Evolutionary conservation across 2,888 invertebrate genomes (phyloP).

Genomic region (Trissolcus japonicus): DNA sequence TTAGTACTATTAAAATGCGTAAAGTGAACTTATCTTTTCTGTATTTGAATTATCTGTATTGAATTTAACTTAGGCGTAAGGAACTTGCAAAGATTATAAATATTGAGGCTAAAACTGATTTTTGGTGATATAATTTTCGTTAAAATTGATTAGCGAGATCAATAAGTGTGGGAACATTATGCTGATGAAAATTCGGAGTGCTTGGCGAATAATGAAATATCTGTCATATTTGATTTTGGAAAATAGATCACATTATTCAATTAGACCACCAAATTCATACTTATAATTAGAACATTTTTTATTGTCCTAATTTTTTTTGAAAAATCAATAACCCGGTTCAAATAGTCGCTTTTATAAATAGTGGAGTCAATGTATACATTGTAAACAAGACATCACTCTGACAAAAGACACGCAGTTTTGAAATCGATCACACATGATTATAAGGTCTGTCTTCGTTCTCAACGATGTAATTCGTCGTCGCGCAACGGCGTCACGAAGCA

Average conservation of each 20-base stretch:
- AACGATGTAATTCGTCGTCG: constrained; percentile 35
- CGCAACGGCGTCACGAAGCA: constrained; percentile 50
- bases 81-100: too few relatives aligned
- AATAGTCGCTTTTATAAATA: background rate
- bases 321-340: background rate
- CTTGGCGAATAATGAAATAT: too few relatives aligned
- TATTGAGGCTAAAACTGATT: too few relatives aligned
- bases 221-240: too few relatives aligned
- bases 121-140: too few relatives aligned
- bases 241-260: too few relatives aligned
- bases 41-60: too few relatives aligned
- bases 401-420: constrained; percentile 6
- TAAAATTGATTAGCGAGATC: too few relatives aligned
- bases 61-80: too few relatives aligned
- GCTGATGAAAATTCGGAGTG: too few relatives aligned
- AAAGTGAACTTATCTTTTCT: background rate
- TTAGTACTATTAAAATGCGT: background rate
- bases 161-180: too few relatives aligned
- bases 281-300: background rate
- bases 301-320: background rate
- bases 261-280: too few relatives aligned
- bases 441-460: constrained; percentile 34
- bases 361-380: background rate
- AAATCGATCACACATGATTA: constrained; percentile 42
- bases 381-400: constrained; percentile 9